Evolutionary conservation across 2,113 vertebrate species (phyloP).

Genomic region (Oncorhynchus nerka): DNA sequence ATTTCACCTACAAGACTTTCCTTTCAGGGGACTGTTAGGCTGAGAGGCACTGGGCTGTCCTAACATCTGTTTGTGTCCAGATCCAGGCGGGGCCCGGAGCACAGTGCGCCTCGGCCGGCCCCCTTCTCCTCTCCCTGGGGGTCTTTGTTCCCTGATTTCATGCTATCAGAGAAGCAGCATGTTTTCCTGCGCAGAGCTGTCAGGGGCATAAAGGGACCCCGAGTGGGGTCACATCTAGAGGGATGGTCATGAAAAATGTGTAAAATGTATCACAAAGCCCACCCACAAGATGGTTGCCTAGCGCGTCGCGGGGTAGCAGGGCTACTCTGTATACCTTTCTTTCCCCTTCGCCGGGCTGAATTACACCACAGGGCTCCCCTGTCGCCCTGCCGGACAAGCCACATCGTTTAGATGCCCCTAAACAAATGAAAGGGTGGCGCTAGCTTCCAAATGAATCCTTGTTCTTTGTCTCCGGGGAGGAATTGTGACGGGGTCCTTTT

Average conservation of each 20-base stretch:
- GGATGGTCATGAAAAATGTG: constrained; percentile 94
- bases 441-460: constrained; percentile 61
- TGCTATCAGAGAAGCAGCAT: constrained; percentile 92
- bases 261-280: constrained; percentile 87
- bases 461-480: constrained; percentile 60
- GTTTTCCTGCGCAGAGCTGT: constrained; percentile 90
- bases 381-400: constrained; percentile 1
- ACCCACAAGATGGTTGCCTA: constrained; percentile 83
- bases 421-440: constrained; percentile 71
- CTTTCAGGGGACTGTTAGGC: constrained; percentile 70
- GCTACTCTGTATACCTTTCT: constrained; percentile 29
- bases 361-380: constrained; percentile 49
- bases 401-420: constrained; percentile 66
- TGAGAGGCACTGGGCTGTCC: constrained; percentile 53
- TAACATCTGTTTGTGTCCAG: constrained; percentile 85
- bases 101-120: constrained; percentile 64
- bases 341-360: constrained; percentile 39
- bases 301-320: constrained; percentile 53
- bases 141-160: constrained; percentile 95
- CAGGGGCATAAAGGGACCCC: constrained; percentile 85
- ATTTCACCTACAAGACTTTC: constrained; percentile 71
- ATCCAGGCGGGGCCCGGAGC: constrained; percentile 69
- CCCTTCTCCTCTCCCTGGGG: constrained; percentile 78
- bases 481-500: constrained; percentile 50
- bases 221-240: constrained; percentile 88